A percentile compares a stretch with the other conserved stretches of the same genome.
Evolutionary conservation across 2,888 invertebrate genomes (phyloP).

Genomic region (Erannis defoliaria): DNA sequence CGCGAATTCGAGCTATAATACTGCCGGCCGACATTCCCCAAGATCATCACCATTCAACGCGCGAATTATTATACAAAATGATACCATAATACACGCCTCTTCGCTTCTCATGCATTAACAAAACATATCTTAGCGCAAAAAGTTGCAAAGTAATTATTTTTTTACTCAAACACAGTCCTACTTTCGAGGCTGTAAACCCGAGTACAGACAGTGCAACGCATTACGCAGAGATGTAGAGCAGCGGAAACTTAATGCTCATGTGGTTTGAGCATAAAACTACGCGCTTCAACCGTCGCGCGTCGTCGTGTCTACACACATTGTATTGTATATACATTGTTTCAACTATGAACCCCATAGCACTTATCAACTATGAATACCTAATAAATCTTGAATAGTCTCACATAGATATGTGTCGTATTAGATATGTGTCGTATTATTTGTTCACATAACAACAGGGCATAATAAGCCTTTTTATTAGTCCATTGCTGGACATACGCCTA

Average conservation of each 20-base stretch:
- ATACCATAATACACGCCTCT: slow-evolving; percentile 39
- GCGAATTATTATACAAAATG: slow-evolving; percentile 53
- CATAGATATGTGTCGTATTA: no score
- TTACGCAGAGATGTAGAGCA: not conserved
- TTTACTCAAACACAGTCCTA: slow-evolving; percentile 17
- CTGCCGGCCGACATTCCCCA: slow-evolving; percentile 34
- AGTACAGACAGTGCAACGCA: slow-evolving; percentile 39
- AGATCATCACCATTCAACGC: slow-evolving; percentile 46
- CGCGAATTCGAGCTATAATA: slow-evolving; percentile 4
- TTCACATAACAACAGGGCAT: no score
- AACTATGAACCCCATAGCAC: no score
- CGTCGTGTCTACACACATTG: no score
- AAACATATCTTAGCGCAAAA: slow-evolving; percentile 25
- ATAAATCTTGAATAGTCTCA: no score
- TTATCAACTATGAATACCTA: no score
- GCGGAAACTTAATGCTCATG: not conserved
- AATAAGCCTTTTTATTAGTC: no score
- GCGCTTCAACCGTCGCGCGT: no score
- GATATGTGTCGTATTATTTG: no score
- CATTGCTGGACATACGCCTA: no score
- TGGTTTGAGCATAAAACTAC: no score
- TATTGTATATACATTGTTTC: no score
- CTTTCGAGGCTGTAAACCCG: slow-evolving; percentile 11
- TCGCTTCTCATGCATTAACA: slow-evolving; percentile 22
- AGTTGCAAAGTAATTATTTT: slow-evolving; percentile 26